Conservation (phyloP, 2,888 invertebrate species). For the Drosophila meridionalis region DNA sequence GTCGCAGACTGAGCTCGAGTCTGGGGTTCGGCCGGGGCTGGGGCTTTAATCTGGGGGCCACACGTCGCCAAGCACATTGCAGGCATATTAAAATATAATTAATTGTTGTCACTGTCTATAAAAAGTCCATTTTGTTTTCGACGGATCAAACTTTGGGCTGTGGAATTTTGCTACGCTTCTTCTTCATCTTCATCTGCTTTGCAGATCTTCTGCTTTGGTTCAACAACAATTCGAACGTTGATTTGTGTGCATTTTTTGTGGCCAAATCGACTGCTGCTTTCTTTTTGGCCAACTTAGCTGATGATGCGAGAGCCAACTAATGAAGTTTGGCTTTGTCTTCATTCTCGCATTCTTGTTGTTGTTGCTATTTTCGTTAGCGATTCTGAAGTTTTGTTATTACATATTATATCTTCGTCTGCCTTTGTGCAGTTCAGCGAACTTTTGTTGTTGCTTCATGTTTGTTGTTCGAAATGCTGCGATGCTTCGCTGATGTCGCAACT, state of each 20-base stretch:
- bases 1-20: constrained; percentile 1
- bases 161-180: constrained; percentile 61
- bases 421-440: constrained; percentile 79
- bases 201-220: constrained; percentile 33
- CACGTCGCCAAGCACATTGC: constrained; percentile 31
- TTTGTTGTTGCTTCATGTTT: constrained; percentile 55
- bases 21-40: background rate
- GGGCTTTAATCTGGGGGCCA: constrained; percentile 13
- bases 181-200: constrained; percentile 21
- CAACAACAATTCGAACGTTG: constrained; percentile 69
- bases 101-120: constrained; percentile 79
- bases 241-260: constrained; percentile 76
- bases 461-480: constrained; percentile 40
- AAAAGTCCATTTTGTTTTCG: constrained; percentile 72
- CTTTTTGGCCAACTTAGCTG: constrained; percentile 64
- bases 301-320: constrained; percentile 64
- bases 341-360: constrained; percentile 28
- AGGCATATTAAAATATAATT: constrained; percentile 77
- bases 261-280: constrained; percentile 63
- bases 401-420: constrained; percentile 52
- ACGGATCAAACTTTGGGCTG: constrained; percentile 37
- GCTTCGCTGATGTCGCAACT: constrained; percentile 74
- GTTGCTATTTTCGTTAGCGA: constrained; percentile 13
- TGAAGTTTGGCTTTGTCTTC: constrained; percentile 73
- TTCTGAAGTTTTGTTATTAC: constrained; percentile 48